Conservation (phyloP, 2,888 invertebrate genomes). For the Ormyrus labotus region DNA sequence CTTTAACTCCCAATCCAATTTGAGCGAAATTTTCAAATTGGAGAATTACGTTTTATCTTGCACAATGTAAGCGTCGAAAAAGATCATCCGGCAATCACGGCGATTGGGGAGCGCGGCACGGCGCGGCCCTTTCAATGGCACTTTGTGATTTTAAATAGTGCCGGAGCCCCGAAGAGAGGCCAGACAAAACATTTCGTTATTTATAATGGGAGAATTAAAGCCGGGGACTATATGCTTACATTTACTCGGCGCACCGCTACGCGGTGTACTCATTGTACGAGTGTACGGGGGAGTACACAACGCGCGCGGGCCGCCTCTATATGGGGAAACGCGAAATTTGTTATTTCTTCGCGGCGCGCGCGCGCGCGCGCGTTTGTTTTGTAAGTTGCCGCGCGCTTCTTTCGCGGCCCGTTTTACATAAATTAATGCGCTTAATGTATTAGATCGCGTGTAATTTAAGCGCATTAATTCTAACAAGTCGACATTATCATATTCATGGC, state of each 20-base stretch:
- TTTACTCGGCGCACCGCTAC: too few relatives aligned
- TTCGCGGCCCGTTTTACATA: too few relatives aligned
- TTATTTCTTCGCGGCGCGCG: background rate
- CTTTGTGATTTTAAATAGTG: conserved; percentile 34
- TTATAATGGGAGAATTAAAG: background rate
- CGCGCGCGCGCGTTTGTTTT: too few relatives aligned
- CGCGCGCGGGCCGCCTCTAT: background rate
- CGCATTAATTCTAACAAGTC: too few relatives aligned
- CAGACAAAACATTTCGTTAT: conserved; percentile 15
- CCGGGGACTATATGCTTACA: too few relatives aligned
- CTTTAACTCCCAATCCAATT: conserved; percentile 17
- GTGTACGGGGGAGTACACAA: too few relatives aligned
- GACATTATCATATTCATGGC: too few relatives aligned
- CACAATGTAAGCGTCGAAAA: conserved; percentile 29
- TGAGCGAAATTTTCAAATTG: conserved; percentile 42
- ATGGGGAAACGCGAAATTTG: conserved; percentile 1
- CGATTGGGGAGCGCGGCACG: background rate
- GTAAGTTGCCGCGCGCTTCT: too few relatives aligned
- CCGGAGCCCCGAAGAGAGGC: background rate
- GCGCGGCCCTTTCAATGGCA: background rate
- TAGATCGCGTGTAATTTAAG: too few relatives aligned
- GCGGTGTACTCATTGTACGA: too few relatives aligned
- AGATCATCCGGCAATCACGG: conserved; percentile 36
- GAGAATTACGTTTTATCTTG: conserved; percentile 21
- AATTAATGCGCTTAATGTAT: too few relatives aligned